Base-by-base conservation (phyloP, 1,140 invertebrate genomes). In the Drosophila seguyi region DNA sequence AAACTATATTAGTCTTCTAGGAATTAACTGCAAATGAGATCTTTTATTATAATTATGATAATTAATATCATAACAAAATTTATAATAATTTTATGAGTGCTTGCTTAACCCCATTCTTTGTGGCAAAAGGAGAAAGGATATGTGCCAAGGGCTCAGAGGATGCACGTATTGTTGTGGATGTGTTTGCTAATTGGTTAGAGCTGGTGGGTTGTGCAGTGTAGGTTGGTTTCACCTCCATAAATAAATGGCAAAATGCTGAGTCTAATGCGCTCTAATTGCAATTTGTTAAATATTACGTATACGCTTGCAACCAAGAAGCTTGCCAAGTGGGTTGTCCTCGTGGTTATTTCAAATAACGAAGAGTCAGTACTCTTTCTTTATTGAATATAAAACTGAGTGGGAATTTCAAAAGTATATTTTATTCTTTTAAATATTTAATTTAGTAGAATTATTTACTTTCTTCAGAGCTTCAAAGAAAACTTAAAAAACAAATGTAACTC, bases 211-310 rank as follows among this genome's bases (percentile, higher is more conserved):
- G 16, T 61, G 39, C 11, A 11, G 11, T 16, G 45, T 52, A 22
- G 13, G 3, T 41, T 1, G 18, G 29, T 18, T 16, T 25, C 41
- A 27, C 34, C 52, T 41, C 38, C 62, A 86, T 87, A 79, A 86
- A 87, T 82, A 75, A 79, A 68, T 65, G 47, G 52, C 50, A 61
- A 73, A 68, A 62, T 78, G 52, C 39, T 50, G 16, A 42, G 52
- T 52, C 71, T 86, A 82, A 87, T 83, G 71, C 72, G 60, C 67
- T 67, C 80, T 80, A 87, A 87, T 88, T 84, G 80, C 68, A 80
- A 84, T 71, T 80, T 78, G 73, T 81, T 80, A 79, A 79, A 71
- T 78, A 78, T 78, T 47, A 69, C 75, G 42, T 77, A 61, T 67
- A 57, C 53, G 58, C 39, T 36, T 13, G 18, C 14, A 52, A 75